Evolutionary conservation across 2,113 vertebrate genomes (phyloP), one percentile per base, ranked within the genome.

Genomic region (Raja brachyura): DNA sequence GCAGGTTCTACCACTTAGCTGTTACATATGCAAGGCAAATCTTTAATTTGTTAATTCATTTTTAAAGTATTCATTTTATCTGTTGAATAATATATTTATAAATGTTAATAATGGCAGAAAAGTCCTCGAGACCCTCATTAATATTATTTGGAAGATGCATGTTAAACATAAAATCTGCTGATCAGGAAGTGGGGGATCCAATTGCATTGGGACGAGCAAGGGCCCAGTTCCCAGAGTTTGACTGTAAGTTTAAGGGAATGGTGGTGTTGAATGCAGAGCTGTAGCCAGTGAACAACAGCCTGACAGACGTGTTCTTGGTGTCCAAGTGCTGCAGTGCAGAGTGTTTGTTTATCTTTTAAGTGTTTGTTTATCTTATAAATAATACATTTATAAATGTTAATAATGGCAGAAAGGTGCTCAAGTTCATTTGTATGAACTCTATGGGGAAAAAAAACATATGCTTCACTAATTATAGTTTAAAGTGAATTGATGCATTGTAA

Each of bases 391-490:
- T 48, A 48, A 48, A 48, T 48, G 39, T 1, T 48, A 48, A 48
- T 48, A 48, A 48, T 48, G 39, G 39, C 39, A 48, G 39, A 48
- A 48, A 48, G 3, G 39, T 48, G 39, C 39, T 48, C 39, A 48
- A 48, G 39, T 48, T 48, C 39, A 48, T 48, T 96, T 96, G 96
- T 96, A 97, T 97, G 97, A 97, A 96, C 96, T 97, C 96, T 96
- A 96, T 96, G 95, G 96, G 96, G 97, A 97, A 97, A 97, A 98
- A 98, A 97, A 98, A 98, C 96, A 97, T 97, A 96, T 96, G 97
- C 97, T 97, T 97, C 96, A 96, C 94, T 95, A 96, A 96, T 96
- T 96, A 93, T 85, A 94, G 96, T 96, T 96, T 73, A 93, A 59
- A 93, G 56, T 63, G 93, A 94, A 93, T 94, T 93, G 94, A 75